Evolutionary conservation across 1,140 invertebrate genomes (phyloP), one percentile per base, ranked within the genome.

Genomic region (Bombus difficillimus): DNA sequence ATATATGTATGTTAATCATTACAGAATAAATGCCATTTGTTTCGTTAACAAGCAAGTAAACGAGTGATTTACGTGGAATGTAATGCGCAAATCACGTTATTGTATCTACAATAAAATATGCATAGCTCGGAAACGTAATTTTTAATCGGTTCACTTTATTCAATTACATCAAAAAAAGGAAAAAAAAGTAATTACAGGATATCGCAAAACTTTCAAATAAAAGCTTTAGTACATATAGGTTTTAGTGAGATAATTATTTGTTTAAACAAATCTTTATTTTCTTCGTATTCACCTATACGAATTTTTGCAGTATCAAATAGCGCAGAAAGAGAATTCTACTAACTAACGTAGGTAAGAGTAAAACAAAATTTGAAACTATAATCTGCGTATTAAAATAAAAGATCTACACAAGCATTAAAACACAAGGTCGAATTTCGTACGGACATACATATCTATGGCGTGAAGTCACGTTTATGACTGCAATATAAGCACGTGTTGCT

Each of bases 401-500:
- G 32, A 66, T 25, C 66, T 22, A 39, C n/a, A 15, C 18, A n/a
- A 41, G 76, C 37, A 22, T 25, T 39, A 37, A 43, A 79, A n/a
- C 12, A 39, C 47, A 81, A 81, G 79, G 64, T 39, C 28, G 37
- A 81, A 81, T 59, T 81, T 81, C 47, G 68, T 57, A 28, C 22
- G 3, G 8, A n/a, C 25, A 53, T 25, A 22, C 13, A 39, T 72
- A 62, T 75, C 13, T n/a, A 41, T 62, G 13, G 32, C 3, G 25
- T 15, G n/a, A 75, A 75, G 57, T 82, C 72, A 66, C 81, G 43
- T 82, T 75, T 47, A 62, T 73, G 39, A 74, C n/a, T 64, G 57
- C 57, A 66, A 47, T 76, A 47, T 76, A 82, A 75, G 72, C 81
- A 82, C 81, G 72, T 82, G 72, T 25, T 66, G 32, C n/a, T 34